Base-by-base conservation (phyloP, 2,113 vertebrate species). In the Marmota monax region DNA sequence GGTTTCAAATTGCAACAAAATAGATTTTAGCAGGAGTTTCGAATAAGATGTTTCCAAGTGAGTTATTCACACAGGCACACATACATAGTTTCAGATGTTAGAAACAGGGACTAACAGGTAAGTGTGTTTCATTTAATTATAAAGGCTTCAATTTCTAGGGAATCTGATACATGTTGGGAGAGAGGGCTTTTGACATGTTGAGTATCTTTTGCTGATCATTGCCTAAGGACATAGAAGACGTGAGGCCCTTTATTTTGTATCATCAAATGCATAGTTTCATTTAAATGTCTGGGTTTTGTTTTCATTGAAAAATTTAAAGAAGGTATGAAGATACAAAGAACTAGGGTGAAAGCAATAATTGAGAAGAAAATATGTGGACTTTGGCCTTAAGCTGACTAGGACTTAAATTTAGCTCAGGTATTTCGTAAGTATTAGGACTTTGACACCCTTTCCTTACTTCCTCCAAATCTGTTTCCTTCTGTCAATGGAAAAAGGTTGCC, bases 1-100 rank as follows among this genome's bases (percentile, higher is more conserved):
- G 22, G 67, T 27, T 86, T 67, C 27, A 95, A 69, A 90, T 90
- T 70, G 27, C 23, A 80, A 48, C 9, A 27, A 42, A 87, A 90
- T 45, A 82, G 45, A 51, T 72, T 69, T 67, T 85, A 82, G 73
- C 20, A 80, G 65, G 17, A 37, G 12, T 82, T 93, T 80, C 69
- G 61, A 77, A 94, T 1, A 94, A 96, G 78, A 76, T 37, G 69
- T 95, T 92, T 95, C 56, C 12, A 53, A 88, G 48, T 84, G 48
- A 88, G 20, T 72, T 95, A 61, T 48, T 82, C 42, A 72, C 25
- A 12, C 5, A 63, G 56, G 45, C 22, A 29, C 16, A 65, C 16
- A 78, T 34, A 51, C 17, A 56, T 23, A 73, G n/a, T 34, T 92
- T 86, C 82, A 94, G 91, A n/a, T 82, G 65, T 90, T 25, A 76